These are phyloP conservation scores for Chrysomallon squamiferum DNA, from an alignment of 1,140 invertebrate species.

Conservation along the genomic window DNA sequence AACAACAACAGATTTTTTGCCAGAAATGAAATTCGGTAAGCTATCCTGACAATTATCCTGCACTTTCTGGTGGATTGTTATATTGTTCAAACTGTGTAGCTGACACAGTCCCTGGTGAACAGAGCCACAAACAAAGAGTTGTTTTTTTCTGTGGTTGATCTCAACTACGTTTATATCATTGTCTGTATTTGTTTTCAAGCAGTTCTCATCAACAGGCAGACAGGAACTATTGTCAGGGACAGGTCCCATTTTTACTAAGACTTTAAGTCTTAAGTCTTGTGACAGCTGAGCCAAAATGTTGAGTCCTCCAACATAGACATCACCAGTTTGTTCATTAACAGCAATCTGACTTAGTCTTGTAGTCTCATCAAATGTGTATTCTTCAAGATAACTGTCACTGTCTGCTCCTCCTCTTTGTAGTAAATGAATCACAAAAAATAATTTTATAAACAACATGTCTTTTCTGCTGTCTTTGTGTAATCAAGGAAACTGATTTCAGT, in stretches of 20 bases:
- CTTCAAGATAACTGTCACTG: no score
- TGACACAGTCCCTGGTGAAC: slow-evolving; percentile 24
- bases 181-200: neutral
- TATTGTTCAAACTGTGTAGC: slow-evolving; percentile 16
- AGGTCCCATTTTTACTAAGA: slow-evolving; percentile 10
- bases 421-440: no score
- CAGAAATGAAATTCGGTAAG: slow-evolving; percentile 23
- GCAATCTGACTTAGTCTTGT: neutral
- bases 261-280: slow-evolving; percentile 12
- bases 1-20: slow-evolving; percentile 25
- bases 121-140: slow-evolving; percentile 30
- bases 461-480: no score
- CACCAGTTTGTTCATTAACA: neutral
- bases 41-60: neutral
- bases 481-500: no score
- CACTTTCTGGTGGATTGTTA: neutral
- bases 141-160: slow-evolving; percentile 17
- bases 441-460: no score
- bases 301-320: slow-evolving; percentile 27
- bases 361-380: neutral
- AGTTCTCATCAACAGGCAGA: slow-evolving; percentile 6
- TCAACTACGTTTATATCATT: slow-evolving; percentile 27
- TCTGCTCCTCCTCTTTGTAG: no score
- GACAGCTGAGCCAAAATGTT: slow-evolving; percentile 24
- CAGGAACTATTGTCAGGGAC: slow-evolving; percentile 15